Evolutionary conservation across 1,140 invertebrate genomes (phyloP), one percentile per base, ranked within the genome.

Genomic region (Sinella curviseta): DNA sequence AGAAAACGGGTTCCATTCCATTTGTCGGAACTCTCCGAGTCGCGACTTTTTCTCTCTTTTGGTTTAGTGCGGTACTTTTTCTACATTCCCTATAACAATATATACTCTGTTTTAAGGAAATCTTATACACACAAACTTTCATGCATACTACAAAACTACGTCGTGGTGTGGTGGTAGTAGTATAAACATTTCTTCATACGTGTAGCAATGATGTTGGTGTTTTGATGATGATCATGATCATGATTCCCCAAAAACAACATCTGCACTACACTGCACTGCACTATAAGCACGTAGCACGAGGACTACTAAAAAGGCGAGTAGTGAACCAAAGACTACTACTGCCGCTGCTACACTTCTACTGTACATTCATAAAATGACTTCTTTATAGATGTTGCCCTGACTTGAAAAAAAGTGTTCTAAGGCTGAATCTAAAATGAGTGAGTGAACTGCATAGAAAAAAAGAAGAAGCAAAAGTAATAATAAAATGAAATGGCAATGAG

Each of bases 221-320:
- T 48, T 12, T 48, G 39, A 48, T 48, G 39, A 48, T 48, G 57
- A 65, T 65, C 4, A 14, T 65, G 57, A 17, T 26, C 8, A 26
- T 17, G 57, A 65, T 14, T 12, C 14, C 57, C 8, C 8, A 65
- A 65, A 17, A 65, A 65, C 57, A 65, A 65, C 57, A 65, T 65
- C 57, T 65, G 57, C 57, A 65, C 14, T 65, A 65, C 57, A 48
- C 39, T 26, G 14, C 57, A 65, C 57, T 65, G 57, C 57, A 65
- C 24, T 48, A 48, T 48, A 48, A 48, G 39, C 39, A 65, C 57
- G 26, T 65, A 17, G 3, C 24, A 12, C 24, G 26, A 65, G 16
- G 39, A 48, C 8, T 20, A 20, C 8, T 16, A 65, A 65, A 65
- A 14, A 26, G 57, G 24, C 26, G 24, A 4, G 24, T 12, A 65